These are phyloP conservation scores for Cyrtonyx montezumae DNA, from an alignment of 2,113 vertebrate genomes.

Conservation along the genomic window DNA sequence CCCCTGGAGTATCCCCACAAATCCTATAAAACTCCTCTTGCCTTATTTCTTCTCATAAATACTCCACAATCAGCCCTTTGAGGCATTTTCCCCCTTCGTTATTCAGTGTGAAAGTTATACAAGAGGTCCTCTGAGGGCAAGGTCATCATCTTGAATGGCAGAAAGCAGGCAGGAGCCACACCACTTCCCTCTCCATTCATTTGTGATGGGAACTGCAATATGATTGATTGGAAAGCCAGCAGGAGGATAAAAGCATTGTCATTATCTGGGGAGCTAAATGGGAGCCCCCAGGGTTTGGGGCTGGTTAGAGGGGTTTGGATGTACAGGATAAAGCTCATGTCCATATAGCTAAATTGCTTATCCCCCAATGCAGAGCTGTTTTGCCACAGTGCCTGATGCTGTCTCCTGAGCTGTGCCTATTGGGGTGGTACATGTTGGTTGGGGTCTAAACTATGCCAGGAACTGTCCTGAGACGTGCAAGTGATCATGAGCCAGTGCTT, in stretches of 20 bases:
- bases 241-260: constrained; percentile 55
- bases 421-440: not conserved
- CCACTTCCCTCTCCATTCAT: fast-evolving
- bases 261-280: constrained; percentile 17
- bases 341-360: not conserved
- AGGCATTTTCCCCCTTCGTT: not conserved
- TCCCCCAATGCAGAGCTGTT: not conserved
- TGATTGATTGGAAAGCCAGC: constrained; percentile 28
- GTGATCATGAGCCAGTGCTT: not conserved
- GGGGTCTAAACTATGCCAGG: not conserved
- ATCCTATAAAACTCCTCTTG: not conserved
- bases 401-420: not conserved
- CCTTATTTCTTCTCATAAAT: not conserved
- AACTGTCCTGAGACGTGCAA: not conserved
- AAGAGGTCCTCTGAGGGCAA: constrained; percentile 62
- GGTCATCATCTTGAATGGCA: not conserved
- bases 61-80: fast-evolving
- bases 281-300: not conserved
- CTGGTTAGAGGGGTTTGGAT: not conserved
- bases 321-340: not conserved
- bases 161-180: not conserved
- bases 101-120: not conserved
- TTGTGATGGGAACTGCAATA: not conserved
- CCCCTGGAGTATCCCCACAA: not conserved
- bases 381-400: not conserved